phyloP scores from a whole-genome alignment of 2,888 invertebrate species.

The Notodromas monacha region DNA sequence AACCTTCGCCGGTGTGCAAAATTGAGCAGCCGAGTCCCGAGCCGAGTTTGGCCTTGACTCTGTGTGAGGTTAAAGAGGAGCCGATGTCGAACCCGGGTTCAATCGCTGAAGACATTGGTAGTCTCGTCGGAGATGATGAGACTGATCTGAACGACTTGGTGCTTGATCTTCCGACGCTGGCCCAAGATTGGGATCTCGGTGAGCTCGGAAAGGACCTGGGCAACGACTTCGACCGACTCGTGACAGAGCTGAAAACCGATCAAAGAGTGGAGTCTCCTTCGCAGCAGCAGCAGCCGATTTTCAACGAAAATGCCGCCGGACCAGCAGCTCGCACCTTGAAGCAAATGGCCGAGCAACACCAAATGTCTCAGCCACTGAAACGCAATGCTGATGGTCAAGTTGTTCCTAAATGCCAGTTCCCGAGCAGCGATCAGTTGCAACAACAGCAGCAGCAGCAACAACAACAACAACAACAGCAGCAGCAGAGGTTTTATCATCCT shows the following conservation, averaged over 20 bases:
- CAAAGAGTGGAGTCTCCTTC: too few relatives aligned
- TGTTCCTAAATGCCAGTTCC: slow-evolving; percentile 26
- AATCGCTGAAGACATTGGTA: too few relatives aligned
- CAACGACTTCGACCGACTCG: slow-evolving; percentile 5
- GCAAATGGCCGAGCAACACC: slow-evolving; percentile 89
- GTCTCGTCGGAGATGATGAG: too few relatives aligned
- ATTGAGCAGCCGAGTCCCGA: too few relatives aligned
- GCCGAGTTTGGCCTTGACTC: too few relatives aligned
- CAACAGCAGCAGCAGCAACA: slow-evolving; percentile 18
- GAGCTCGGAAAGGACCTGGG: slow-evolving; percentile 6
- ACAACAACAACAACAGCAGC: slow-evolving; percentile 13
- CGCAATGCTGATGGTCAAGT: slow-evolving; percentile 29
- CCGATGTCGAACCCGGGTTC: too few relatives aligned
- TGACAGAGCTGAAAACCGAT: slow-evolving; percentile 5
- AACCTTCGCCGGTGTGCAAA: too few relatives aligned
- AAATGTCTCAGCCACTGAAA: slow-evolving; percentile 9
- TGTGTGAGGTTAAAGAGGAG: too few relatives aligned
- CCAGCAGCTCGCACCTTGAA: slow-evolving; percentile 79
- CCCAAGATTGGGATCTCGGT: too few relatives aligned
- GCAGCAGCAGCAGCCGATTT: neutral
- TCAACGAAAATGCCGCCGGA: slow-evolving; percentile 20
- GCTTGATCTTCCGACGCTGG: too few relatives aligned
- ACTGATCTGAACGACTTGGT: too few relatives aligned
- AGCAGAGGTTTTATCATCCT: slow-evolving; percentile 13
- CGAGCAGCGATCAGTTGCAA: slow-evolving; percentile 17